These are phyloP conservation scores for Microcebus lehilahytsara DNA, from an alignment of 2,113 vertebrate genomes.

Conservation along the genomic window DNA sequence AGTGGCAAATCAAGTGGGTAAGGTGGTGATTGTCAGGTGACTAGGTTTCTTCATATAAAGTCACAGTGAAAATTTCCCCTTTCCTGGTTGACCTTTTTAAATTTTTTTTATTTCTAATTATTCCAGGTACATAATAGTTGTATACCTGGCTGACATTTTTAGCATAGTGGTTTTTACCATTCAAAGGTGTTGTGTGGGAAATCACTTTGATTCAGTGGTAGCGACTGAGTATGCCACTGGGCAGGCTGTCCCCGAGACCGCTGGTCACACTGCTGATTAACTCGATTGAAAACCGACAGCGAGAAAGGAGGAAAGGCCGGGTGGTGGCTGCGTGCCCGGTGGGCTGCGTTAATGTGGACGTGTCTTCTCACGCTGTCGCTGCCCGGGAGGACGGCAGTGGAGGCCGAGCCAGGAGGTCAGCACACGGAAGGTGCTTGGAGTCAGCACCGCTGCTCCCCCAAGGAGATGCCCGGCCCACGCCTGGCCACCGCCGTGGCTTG, in stretches of 20 bases:
- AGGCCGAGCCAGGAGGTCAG: too few relatives aligned
- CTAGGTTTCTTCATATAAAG: not conserved
- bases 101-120: too few relatives aligned
- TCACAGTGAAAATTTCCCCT: not conserved
- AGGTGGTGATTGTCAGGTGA: not conserved
- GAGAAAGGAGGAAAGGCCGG: not conserved
- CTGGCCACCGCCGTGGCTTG: not conserved
- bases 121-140: too few relatives aligned
- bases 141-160: not conserved
- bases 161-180: not conserved
- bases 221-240: not conserved
- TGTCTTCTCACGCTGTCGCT: not conserved
- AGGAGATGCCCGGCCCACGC: accelerated
- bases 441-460: not conserved
- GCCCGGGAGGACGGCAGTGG: not conserved
- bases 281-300: not conserved
- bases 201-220: not conserved
- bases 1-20: too few relatives aligned
- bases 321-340: not conserved
- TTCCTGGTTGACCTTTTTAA: not conserved
- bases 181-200: not conserved
- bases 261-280: not conserved
- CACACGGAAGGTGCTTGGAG: not conserved
- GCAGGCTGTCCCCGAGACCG: not conserved
- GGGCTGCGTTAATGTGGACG: not conserved